Base-by-base conservation (phyloP, 2,888 invertebrate species). In the Tenthredo notha region DNA sequence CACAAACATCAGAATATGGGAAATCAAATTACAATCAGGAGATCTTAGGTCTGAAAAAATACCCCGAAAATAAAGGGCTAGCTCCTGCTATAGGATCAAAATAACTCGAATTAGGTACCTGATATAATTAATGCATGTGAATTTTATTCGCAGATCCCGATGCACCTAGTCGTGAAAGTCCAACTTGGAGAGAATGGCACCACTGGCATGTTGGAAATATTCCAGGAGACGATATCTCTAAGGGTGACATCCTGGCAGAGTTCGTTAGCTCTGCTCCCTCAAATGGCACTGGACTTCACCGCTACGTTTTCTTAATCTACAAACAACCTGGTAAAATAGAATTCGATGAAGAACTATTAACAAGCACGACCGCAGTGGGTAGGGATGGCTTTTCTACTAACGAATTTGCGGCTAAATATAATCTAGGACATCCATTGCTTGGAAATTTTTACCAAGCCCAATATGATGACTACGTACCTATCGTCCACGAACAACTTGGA, bases 131-230 rank as follows among this genome's bases (percentile, higher is more conserved):
- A 65, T 25, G 10, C n/a, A 25, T 67, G 9, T 21, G 1, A 21
- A 61, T 61, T 61, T 9, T 61, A 61, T 61, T 61, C 61, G 4
- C 65, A 95, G 98, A 99, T 94, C 98, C 98, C 0, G 98, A 98
- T 94, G 98, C 98, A 12, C 98, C 98, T 0, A 97, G 96, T 88
- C 96, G 98, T 47, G 92, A 94, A n/a, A 95, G 97, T 9, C 98
- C 98, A 0, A 97, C 94, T 87, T 96, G 95, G 92, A 95, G 98
- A 54, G 98, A 98, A 93, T 98, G 97, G 96, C 97, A 97, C 91
- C 98, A 98, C 93, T 98, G 98, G 98, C 93, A 98, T 4, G 96
- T 98, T 0, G 97, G 95, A 37, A 98, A 98, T 92, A 97, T 99
- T 88, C 97, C 97, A n/a, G 98, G 97, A 18, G 93, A 91, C 87